phyloP scores from a whole-genome alignment of 2,888 invertebrate genomes.

The Acrobasis repandana region DNA sequence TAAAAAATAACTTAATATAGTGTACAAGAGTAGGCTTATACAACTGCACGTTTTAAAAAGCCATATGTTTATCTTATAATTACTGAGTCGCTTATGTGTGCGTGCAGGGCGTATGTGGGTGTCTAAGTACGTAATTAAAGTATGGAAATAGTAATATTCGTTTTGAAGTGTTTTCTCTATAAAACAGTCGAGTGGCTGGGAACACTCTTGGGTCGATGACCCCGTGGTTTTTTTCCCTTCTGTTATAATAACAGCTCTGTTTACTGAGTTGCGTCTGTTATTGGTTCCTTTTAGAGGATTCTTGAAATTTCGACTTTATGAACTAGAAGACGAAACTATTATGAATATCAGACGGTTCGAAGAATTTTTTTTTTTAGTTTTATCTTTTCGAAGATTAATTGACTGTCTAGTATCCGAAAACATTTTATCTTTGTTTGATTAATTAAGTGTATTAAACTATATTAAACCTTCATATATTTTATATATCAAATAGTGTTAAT shows the following conservation, averaged over 20 bases:
- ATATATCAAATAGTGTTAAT: not conserved
- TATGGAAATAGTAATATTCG: slow-evolving; percentile 81
- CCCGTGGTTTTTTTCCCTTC: slow-evolving; percentile 62
- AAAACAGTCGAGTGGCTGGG: slow-evolving; percentile 78
- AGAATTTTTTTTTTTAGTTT: slow-evolving; percentile 37
- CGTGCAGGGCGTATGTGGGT: slow-evolving; percentile 56
- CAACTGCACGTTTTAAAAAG: slow-evolving; percentile 58
- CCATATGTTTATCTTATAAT: slow-evolving; percentile 77
- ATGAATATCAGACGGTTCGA: slow-evolving; percentile 32
- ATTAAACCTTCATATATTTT: not conserved
- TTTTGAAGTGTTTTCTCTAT: slow-evolving; percentile 82
- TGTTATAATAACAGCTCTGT: slow-evolving; percentile 73
- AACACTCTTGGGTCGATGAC: slow-evolving; percentile 70
- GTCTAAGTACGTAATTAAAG: slow-evolving; percentile 75
- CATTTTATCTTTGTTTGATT: slow-evolving; percentile 1
- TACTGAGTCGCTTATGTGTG: slow-evolving; percentile 49
- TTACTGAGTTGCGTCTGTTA: slow-evolving; percentile 64
- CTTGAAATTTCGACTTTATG: slow-evolving; percentile 39
- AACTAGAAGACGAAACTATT: slow-evolving; percentile 12
- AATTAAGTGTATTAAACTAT: not conserved
- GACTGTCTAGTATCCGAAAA: not conserved
- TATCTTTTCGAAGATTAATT: not conserved
- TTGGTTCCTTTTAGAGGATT: slow-evolving; percentile 49
- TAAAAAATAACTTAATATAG: slow-evolving; percentile 62
- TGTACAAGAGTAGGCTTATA: slow-evolving; percentile 45